Evolutionary conservation across 2,113 vertebrate genomes (phyloP).

Genomic region (Mandrillus leucophaeus): DNA sequence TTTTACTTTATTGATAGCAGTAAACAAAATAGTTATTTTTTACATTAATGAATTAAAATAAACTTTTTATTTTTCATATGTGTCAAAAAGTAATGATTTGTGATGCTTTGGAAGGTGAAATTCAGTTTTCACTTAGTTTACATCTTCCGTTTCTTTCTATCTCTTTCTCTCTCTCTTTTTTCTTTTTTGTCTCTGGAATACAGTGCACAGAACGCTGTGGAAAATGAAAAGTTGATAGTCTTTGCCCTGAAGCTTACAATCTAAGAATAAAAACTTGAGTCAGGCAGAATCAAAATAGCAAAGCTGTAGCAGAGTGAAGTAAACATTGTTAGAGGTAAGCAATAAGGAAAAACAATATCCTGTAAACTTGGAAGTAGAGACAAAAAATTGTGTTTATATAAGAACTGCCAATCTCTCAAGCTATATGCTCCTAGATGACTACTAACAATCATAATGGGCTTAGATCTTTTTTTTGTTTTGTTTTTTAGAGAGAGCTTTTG

Average conservation of each 20-base stretch:
- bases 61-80: not conserved
- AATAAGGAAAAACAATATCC: not conserved
- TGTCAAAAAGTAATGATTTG: not conserved
- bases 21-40: not conserved
- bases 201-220: not conserved
- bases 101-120: not conserved
- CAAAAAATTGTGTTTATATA: not conserved
- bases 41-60: not conserved
- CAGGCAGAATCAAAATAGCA: not conserved
- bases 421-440: not conserved
- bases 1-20: not conserved
- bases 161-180: too few relatives aligned
- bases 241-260: not conserved
- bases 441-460: not conserved
- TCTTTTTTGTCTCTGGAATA: not conserved
- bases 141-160: not conserved
- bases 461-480: not conserved
- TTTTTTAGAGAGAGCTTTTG: not conserved
- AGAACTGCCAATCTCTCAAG: not conserved
- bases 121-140: not conserved
- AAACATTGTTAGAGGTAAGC: not conserved
- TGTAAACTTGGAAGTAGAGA: not conserved
- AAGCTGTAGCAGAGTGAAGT: not conserved
- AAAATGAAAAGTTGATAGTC: slow-evolving; percentile 46
- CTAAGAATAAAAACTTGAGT: slow-evolving; percentile 21